Evolutionary conservation across 2,113 vertebrate species (phyloP), one percentile per base, ranked within the genome.

Genomic region (Dermatemys mawii): DNA sequence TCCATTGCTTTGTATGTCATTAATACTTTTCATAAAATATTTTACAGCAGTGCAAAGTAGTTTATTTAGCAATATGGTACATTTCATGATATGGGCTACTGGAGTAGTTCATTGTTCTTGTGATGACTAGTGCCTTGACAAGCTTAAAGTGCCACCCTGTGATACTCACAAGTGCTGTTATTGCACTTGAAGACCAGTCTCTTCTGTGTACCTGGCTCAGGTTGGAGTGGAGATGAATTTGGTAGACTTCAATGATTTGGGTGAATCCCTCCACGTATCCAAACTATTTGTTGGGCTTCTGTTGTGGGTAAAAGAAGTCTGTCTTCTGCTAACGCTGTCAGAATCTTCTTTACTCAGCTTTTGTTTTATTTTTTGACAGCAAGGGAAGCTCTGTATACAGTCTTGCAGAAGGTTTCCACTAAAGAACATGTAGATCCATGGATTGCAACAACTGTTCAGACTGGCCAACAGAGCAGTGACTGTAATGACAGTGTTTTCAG

Each of bases 391-490:
- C 89, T 97, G 98, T 50, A 98, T 44, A 35, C 99, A 99, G 95
- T 99, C 99, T 89, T 99, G 99, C 57, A 99, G 98, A 84, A 99
- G 99, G 84, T 99, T 99, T 6, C 99, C 99, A 1, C 99, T 99
- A 96, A 99, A 99, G 97, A 99, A 99, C 99, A 99, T 99, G 98
- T 99, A 99, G 96, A 99, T 99, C 99, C 99, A 99, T 0, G 99
- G 99, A 97, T 99, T 99, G 88, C 99, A 99, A 97, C 99, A 99
- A 87, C 99, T 99, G 96, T 99, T 99, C 95, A 99, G 98, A 82
- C 99, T 99, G 94, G 98, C 99, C 85, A 99, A 97, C 87, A 99
- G 98, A 3, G 99, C 99, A 0, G 99, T 99, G 90, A 99, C 98
- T 12, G 99, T 99, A 73, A 99, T 98, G 0, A 98, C 98, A 3